A percentile compares a stretch with the other conserved stretches of the same genome.
Conservation (phyloP, 2,113 vertebrate species). For the Salminus brasiliensis region DNA sequence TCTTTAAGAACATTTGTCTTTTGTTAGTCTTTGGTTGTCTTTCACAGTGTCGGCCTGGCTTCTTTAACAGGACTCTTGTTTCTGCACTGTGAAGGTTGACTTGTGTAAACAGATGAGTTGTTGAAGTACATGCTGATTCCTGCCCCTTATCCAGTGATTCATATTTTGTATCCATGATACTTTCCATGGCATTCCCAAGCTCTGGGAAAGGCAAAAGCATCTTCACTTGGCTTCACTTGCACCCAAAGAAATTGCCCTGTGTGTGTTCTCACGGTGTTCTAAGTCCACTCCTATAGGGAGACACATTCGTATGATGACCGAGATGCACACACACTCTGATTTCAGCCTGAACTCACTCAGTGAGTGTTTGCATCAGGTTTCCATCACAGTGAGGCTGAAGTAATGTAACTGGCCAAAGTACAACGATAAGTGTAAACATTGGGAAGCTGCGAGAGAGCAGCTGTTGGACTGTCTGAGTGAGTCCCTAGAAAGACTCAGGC, state of each 20-base stretch:
- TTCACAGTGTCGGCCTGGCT: no score
- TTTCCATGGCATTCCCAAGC: not conserved
- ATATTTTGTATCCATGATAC: not conserved
- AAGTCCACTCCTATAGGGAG: not conserved
- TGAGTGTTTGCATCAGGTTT: not conserved
- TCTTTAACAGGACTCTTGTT: no score
- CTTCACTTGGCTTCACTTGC: no score
- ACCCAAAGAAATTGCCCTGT: not conserved
- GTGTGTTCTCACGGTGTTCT: not conserved
- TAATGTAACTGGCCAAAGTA: constrained; percentile 11
- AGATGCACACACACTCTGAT: not conserved
- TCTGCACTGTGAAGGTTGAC: no score
- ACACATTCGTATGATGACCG: not conserved
- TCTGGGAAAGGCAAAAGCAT: not conserved
- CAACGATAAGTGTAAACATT: constrained; percentile 8
- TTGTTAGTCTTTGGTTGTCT: no score
- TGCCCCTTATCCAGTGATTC: not conserved
- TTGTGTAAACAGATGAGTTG: no score
- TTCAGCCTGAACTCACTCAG: not conserved
- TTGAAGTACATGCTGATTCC: not conserved
- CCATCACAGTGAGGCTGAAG: not conserved
- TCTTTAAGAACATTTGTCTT: no score
- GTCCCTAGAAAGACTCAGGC: not conserved
- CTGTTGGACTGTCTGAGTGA: not conserved
- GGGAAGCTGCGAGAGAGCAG: not conserved